Conservation (phyloP, 2,113 vertebrate species). For the Tragulus kanchil region DNA sequence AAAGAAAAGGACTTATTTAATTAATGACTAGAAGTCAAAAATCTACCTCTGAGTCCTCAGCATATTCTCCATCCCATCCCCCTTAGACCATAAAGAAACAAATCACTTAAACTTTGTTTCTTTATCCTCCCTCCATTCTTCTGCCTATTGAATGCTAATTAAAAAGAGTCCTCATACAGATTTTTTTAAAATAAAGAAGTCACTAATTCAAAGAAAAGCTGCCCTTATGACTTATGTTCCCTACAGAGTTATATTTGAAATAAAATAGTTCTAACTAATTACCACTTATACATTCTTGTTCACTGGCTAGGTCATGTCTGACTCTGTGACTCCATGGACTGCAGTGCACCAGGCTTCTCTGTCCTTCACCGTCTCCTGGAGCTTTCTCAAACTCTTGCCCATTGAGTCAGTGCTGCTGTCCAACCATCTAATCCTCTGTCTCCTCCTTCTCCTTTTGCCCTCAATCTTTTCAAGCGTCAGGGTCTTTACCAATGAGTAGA, state of each 20-base stretch:
- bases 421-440: neutral
- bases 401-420: neutral
- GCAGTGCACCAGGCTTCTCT: neutral
- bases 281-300: neutral
- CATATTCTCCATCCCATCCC: neutral
- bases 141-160: neutral
- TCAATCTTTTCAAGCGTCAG: neutral
- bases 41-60: neutral
- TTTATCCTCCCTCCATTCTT: neutral
- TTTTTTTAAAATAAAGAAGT: conserved; percentile 20
- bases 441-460: neutral
- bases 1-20: neutral
- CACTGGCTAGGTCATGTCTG: accelerated
- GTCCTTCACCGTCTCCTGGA: neutral
- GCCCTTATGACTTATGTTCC: neutral
- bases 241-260: conserved; percentile 21
- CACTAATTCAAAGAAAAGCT: neutral
- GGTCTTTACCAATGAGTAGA: neutral
- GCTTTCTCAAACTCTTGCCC: neutral
- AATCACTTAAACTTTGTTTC: neutral
- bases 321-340: neutral
- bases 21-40: conserved; percentile 23
- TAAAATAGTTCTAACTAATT: conserved; percentile 10
- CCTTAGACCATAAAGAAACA: neutral
- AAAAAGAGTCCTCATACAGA: neutral